A percentile compares a stretch with the other conserved stretches of the same genome.
Evolutionary conservation across 2,888 invertebrate genomes (phyloP).

Genomic region (Agriopis aurantiaria): DNA sequence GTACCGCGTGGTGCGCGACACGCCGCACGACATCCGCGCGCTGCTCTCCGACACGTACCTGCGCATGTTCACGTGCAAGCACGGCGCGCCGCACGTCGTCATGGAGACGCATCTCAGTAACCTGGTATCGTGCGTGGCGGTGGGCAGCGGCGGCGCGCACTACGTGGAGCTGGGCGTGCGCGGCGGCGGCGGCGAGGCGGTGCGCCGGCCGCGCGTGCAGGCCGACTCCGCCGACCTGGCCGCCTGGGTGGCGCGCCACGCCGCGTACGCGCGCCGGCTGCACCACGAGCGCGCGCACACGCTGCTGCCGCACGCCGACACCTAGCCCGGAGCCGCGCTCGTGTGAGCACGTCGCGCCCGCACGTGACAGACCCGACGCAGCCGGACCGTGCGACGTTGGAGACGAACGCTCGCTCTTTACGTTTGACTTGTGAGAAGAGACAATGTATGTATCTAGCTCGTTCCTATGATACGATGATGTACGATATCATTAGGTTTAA

Average conservation of each 20-base stretch:
- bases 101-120: slow-evolving; percentile 89
- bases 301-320: slow-evolving; percentile 73
- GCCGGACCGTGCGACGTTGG: too few species aligned
- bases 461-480: neutral
- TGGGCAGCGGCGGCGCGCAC: slow-evolving; percentile 84
- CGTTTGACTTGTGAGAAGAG: neutral
- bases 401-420: neutral
- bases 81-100: slow-evolving; percentile 83
- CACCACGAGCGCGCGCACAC: slow-evolving; percentile 94
- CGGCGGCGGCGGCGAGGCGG: slow-evolving; percentile 74
- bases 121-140: slow-evolving; percentile 88
- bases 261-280: slow-evolving; percentile 95
- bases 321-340: slow-evolving; percentile 33
- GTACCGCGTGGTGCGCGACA: slow-evolving; percentile 91
- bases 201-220: slow-evolving; percentile 91
- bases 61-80: slow-evolving; percentile 89
- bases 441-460: neutral
- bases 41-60: slow-evolving; percentile 92
- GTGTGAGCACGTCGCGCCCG: too few species aligned
- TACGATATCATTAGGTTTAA: neutral
- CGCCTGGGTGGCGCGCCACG: slow-evolving; percentile 91
- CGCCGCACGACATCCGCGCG: slow-evolving; percentile 93
- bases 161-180: slow-evolving; percentile 90
- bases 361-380: too few species aligned
- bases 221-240: slow-evolving; percentile 91